These are phyloP conservation scores for Tragopan temminckii DNA, from an alignment of 2,797 vertebrate species.

Conservation along the genomic window DNA sequence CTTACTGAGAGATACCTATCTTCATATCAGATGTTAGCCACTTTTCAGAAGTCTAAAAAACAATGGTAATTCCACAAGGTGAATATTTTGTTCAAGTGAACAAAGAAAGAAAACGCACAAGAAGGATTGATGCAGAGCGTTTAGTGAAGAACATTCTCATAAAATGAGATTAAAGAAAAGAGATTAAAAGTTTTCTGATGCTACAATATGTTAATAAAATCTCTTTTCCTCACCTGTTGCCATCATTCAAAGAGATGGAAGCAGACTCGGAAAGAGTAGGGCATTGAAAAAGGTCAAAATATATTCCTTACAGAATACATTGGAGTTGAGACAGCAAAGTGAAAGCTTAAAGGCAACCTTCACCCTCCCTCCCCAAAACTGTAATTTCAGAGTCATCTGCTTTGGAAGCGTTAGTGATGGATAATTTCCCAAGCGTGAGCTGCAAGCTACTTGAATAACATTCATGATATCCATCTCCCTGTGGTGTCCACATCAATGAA, in stretches of 20 bases:
- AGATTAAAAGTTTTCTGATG: neutral
- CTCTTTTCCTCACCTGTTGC: neutral
- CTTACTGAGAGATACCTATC: neutral
- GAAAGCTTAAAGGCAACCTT: neutral
- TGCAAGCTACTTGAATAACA: neutral
- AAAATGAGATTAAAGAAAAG: neutral
- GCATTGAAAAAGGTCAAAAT: constrained; percentile 6
- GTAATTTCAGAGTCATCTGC: neutral
- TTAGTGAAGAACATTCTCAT: neutral
- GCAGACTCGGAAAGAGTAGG: neutral
- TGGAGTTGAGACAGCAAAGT: neutral
- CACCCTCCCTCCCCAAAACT: rapidly evolving
- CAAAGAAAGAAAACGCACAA: neutral
- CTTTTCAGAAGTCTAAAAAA: neutral
- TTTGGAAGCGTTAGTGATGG: neutral
- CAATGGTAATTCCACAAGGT: neutral
- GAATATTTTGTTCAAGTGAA: neutral
- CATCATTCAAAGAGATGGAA: neutral
- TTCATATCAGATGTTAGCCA: neutral
- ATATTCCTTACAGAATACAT: neutral
- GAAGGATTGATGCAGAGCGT: neutral
- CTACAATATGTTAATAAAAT: neutral
- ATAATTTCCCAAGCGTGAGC: neutral
- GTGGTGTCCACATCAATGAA: neutral
- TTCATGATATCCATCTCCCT: neutral